Conservation (phyloP, 2,888 invertebrate species). For the Terebella lapidaria region DNA sequence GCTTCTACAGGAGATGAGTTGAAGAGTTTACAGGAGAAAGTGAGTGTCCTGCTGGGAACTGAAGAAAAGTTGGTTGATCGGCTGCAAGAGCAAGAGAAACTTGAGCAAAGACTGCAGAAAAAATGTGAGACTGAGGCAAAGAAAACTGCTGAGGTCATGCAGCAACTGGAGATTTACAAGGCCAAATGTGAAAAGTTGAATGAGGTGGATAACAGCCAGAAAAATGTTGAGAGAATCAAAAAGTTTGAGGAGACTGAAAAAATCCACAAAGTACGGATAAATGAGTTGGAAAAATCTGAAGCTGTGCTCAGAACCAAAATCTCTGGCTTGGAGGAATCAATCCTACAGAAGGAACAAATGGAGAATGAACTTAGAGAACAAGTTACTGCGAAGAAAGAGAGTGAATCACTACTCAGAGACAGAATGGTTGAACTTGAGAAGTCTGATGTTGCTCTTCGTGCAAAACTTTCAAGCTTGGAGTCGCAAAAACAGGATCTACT, state of each 20-base stretch:
- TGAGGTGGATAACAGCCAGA: no score
- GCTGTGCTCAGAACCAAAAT: background rate
- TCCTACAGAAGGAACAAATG: background rate
- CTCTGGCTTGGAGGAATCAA: background rate
- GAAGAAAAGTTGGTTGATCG: conserved; percentile 15
- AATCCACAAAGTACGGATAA: background rate
- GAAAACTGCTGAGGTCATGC: background rate
- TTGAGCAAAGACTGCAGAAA: no score
- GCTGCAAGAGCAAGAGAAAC: background rate
- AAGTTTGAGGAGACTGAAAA: no score
- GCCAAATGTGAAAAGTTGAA: no score
- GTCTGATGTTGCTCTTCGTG: conserved; percentile 26
- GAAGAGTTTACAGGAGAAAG: conserved; percentile 12
- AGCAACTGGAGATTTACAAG: background rate
- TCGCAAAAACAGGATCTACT: background rate
- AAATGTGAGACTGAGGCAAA: no score
- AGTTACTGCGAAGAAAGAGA: background rate
- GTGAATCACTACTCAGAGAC: background rate
- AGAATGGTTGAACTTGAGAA: conserved; percentile 33
- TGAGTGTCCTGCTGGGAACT: conserved; percentile 13
- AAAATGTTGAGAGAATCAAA: no score
- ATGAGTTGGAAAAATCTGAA: background rate
- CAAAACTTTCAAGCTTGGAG: background rate
- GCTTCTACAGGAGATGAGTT: no score
- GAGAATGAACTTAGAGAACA: background rate